Percentiles rank a stretch among this genome's conserved stretches.
phyloP scores from a whole-genome alignment of 1,140 invertebrate species.

The Nasonia longicornis region DNA sequence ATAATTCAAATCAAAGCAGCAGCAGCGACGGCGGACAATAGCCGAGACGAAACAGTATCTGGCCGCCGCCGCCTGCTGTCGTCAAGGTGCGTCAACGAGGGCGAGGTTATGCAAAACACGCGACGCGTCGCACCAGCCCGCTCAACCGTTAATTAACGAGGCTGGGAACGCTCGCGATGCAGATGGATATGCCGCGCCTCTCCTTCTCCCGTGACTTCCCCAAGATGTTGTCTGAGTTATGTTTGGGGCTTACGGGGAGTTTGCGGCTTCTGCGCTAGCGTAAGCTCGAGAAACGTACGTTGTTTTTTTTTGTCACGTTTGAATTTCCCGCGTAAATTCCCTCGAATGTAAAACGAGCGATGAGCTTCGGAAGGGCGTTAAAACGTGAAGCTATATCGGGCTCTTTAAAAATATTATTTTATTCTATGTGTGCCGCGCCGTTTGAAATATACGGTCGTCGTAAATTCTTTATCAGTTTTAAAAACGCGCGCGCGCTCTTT shows the following conservation, averaged over 20 bases:
- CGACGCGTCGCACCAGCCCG: background rate
- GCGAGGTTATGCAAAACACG: constrained; percentile 2
- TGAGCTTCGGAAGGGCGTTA: no score
- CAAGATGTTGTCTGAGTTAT: background rate
- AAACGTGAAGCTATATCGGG: no score
- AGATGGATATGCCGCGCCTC: background rate
- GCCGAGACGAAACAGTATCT: background rate
- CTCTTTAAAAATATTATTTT: no score
- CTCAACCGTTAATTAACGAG: background rate
- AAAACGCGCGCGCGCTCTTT: background rate
- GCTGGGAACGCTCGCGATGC: background rate
- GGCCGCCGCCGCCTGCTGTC: background rate
- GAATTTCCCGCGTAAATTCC: background rate
- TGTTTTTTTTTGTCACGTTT: background rate
- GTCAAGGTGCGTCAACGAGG: background rate
- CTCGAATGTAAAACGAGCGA: no score
- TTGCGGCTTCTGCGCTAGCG: background rate
- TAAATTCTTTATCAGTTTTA: no score
- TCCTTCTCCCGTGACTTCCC: background rate
- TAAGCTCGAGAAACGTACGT: background rate
- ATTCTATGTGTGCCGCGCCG: no score
- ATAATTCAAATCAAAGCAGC: background rate
- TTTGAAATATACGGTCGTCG: no score
- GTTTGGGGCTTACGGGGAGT: background rate
- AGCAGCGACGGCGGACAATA: background rate